Evolutionary conservation across 2,113 vertebrate genomes (phyloP).

Genomic region (Sarotherodon lohbergeri): DNA sequence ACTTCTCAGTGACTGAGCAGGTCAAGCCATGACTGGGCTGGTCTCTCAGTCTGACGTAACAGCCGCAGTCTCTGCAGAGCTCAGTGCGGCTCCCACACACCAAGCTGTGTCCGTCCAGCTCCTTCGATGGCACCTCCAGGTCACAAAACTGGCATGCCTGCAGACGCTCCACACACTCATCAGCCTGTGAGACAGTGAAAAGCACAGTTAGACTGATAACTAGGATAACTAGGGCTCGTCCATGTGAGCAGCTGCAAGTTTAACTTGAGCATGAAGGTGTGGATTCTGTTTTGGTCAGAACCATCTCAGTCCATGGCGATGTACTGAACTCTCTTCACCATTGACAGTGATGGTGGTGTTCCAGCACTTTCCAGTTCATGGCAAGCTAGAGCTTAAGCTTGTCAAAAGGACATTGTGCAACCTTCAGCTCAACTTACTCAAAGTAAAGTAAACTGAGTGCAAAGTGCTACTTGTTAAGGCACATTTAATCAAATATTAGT

Average conservation of each 20-base stretch:
- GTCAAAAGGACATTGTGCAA: background rate
- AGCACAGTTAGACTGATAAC: background rate
- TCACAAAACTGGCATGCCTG: constrained; percentile 73
- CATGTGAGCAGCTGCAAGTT: background rate
- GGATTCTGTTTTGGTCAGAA: background rate
- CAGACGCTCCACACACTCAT: constrained; percentile 57
- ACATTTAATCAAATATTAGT: background rate
- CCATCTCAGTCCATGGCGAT: background rate
- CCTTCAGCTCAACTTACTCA: background rate
- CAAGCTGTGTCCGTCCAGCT: constrained; percentile 60
- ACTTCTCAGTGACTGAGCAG: constrained; percentile 22
- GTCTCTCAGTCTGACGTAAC: constrained; percentile 60
- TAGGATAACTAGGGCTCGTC: background rate
- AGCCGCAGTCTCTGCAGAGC: constrained; percentile 66
- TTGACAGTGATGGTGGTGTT: background rate
- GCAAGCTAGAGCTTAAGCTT: background rate
- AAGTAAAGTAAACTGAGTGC: background rate
- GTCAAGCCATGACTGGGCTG: constrained; percentile 42
- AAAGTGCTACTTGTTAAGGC: background rate
- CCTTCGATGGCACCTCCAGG: constrained; percentile 55
- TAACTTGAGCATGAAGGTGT: background rate
- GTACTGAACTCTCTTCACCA: background rate
- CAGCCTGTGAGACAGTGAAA: constrained; percentile 40
- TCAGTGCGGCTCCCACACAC: constrained; percentile 70
- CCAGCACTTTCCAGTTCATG: background rate